Base-by-base conservation (phyloP, 2,888 invertebrate species). In the Euzetes globulus region DNA sequence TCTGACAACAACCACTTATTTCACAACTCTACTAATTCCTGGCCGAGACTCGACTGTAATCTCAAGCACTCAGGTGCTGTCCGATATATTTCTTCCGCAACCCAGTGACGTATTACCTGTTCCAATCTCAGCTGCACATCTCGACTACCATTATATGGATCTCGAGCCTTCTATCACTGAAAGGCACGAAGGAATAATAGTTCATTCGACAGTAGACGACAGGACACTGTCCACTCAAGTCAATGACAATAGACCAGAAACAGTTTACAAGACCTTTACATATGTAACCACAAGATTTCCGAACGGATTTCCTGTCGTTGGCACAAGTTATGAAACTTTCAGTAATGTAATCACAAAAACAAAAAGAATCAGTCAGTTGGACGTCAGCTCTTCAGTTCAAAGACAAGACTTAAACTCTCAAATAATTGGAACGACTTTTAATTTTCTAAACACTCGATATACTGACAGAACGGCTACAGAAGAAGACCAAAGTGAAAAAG, bases 281-380 rank as follows among this genome's bases (percentile, higher is more conserved):
- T 77, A 77, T 72, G 77, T 77, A 37, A 78, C 78, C 15, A 79
- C 79, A 3, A 65, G 77, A 50, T 77, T 71, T 70, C 72, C 76
- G 22, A 77, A 76, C n/a, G 76, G 77, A n/a, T 70, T 74, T 58
- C 77, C 79, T 17, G 72, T 77, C 41, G 74, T 79, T 15, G 77
- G 75, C 17, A 76, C 79, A 13, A 74, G 78, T 41, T 79, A 77
- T 73, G 76, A 78, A 63, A 78, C 77, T 4, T 75, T 78, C 6
- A 76, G 76, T 22, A 77, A 78, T 71, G 73, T 78, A 17, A 72
- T 77, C 4, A 72, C 75, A 11, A 72, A 76, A 75, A 76, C 63
- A 19, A 68, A 74, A 73, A 65, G 47, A 19, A 45, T 73, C 7
- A 25, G 60, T 17, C 60, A 73, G 9, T 25, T 27, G 17, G 60